A percentile compares a stretch with the other conserved stretches of the same genome.
Evolutionary conservation across 2,797 vertebrate genomes (phyloP).

Genomic region (Pygocentrus nattereri): DNA sequence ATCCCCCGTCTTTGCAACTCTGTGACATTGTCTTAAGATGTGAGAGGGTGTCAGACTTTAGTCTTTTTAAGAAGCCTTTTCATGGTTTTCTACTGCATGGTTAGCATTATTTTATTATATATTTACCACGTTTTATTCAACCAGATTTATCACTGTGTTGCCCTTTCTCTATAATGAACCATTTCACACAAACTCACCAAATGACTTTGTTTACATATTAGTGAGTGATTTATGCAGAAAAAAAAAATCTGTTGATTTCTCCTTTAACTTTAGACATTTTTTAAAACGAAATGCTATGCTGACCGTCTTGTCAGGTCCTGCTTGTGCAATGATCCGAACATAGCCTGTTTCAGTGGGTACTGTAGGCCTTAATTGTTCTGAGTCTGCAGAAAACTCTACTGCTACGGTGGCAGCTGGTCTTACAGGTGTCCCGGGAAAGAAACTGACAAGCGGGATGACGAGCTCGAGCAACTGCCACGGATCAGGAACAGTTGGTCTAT

Average conservation of each 20-base stretch:
- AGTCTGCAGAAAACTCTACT: constrained; percentile 3
- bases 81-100: no score
- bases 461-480: neutral
- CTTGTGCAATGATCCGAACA: constrained; percentile 1
- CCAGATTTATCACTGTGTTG: no score
- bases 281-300: neutral
- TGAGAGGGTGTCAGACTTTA: no score
- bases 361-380: neutral
- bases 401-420: constrained; percentile 20
- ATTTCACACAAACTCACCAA: no score
- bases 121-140: no score
- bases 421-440: constrained; percentile 12
- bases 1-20: no score
- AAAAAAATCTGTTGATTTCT: neutral
- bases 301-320: neutral
- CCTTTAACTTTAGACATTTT: neutral
- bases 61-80: no score
- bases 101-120: no score
- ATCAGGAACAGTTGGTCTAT: neutral
- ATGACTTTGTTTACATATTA: no score
- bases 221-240: no score
- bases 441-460: neutral
- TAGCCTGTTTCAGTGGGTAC: constrained; percentile 1
- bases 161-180: no score
- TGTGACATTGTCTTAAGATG: no score